Percentiles rank a stretch among this genome's conserved stretches.
These are phyloP conservation scores for Brachycybe producta DNA, from an alignment of 2,888 invertebrate species.

Conservation along the genomic window DNA sequence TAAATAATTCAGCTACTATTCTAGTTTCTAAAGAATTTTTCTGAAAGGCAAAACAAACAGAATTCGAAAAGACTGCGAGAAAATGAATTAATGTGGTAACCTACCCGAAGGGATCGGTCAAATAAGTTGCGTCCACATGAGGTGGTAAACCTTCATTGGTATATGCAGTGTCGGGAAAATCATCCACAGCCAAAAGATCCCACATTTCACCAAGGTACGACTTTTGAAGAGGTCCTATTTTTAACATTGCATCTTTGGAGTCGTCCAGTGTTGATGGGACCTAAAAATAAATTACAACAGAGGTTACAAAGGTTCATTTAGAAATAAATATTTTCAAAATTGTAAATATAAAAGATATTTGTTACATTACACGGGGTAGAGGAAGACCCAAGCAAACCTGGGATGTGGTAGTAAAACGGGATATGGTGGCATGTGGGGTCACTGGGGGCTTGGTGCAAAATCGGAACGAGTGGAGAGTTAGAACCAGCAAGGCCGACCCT, in stretches of 20 bases:
- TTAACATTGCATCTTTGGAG: constrained; percentile 42
- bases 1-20: neutral
- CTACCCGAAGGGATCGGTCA: constrained; percentile 57
- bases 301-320: too few relatives aligned
- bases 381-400: too few relatives aligned
- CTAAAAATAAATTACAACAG: too few relatives aligned
- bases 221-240: constrained; percentile 49
- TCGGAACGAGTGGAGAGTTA: too few relatives aligned
- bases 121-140: constrained; percentile 68
- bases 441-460: too few relatives aligned
- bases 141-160: constrained; percentile 49
- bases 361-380: too few relatives aligned
- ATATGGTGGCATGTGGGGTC: too few relatives aligned
- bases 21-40: neutral
- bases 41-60: neutral
- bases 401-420: too few relatives aligned
- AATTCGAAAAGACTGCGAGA: neutral
- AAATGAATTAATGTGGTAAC: constrained; percentile 10
- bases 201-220: constrained; percentile 57
- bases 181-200: constrained; percentile 44
- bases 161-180: constrained; percentile 52
- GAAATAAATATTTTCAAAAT: too few relatives aligned
- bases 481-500: too few relatives aligned
- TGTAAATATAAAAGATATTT: neutral
- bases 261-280: constrained; percentile 37